Percentiles rank a stretch among this genome's conserved stretches.
These are phyloP conservation scores for Popillia japonica DNA, from an alignment of 1,140 invertebrate genomes.

Conservation along the genomic window DNA sequence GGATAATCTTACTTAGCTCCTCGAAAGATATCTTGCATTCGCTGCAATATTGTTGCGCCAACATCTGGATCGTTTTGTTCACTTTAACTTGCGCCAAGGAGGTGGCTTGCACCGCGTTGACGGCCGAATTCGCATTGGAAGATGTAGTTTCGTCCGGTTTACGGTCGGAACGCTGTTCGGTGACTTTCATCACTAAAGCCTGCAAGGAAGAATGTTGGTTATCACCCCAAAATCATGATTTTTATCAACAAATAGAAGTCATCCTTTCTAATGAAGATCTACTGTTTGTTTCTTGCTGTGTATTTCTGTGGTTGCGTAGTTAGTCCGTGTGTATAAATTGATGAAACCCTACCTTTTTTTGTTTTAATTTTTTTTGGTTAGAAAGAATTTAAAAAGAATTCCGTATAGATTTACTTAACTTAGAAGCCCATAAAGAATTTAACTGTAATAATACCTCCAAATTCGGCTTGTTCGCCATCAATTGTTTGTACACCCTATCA, in stretches of 20 bases:
- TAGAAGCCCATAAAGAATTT: slow-evolving; percentile 25
- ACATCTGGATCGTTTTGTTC: slow-evolving; percentile 83
- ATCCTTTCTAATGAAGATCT: too few species aligned
- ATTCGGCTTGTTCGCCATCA: slow-evolving; percentile 88
- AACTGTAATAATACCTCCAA: slow-evolving; percentile 68
- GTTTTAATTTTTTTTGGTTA: not conserved
- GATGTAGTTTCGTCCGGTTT: slow-evolving; percentile 66
- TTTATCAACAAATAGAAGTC: too few species aligned
- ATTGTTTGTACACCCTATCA: slow-evolving; percentile 90
- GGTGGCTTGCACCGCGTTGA: slow-evolving; percentile 53
- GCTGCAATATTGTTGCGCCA: slow-evolving; percentile 93
- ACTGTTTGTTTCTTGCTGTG: too few species aligned
- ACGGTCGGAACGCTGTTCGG: slow-evolving; percentile 75
- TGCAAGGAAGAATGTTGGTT: slow-evolving; percentile 48
- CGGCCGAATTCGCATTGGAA: slow-evolving; percentile 42
- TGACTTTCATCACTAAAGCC: slow-evolving; percentile 78
- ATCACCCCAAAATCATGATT: too few species aligned
- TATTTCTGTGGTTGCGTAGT: too few species aligned
- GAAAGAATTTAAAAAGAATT: not conserved
- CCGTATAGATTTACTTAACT: slow-evolving; percentile 25
- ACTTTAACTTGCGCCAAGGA: slow-evolving; percentile 66
- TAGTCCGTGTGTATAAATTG: too few species aligned
- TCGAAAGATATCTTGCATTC: slow-evolving; percentile 96
- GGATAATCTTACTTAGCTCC: slow-evolving; percentile 94
- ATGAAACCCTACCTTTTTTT: too few species aligned